Conservation (phyloP, 2,113 vertebrate species). For the Oostethus manadensis region DNA sequence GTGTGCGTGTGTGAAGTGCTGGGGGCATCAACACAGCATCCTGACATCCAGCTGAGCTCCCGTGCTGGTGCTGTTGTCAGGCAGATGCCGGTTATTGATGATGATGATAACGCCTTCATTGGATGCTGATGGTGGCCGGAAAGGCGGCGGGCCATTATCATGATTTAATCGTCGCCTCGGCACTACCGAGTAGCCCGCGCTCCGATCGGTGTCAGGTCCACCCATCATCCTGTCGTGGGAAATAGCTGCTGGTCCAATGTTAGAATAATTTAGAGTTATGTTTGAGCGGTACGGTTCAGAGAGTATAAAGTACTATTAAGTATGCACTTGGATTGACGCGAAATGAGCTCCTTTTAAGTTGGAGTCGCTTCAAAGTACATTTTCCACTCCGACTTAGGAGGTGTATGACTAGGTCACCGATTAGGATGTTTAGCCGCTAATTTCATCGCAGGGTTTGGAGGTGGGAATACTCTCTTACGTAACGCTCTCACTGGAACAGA, state of each 20-base stretch:
- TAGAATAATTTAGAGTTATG: conserved; percentile 58
- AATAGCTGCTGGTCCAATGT: conserved; percentile 54
- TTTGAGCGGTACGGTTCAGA: conserved; percentile 31
- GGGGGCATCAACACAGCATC: not conserved
- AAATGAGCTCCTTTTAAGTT: conserved; percentile 45
- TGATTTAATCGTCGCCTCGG: conserved; percentile 60
- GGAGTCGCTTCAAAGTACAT: conserved; percentile 4
- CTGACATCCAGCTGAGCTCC: conserved; percentile 21
- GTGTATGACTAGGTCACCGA: not conserved
- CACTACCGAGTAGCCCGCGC: conserved; percentile 41
- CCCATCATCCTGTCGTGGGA: conserved; percentile 65
- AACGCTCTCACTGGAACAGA: conserved; percentile 66
- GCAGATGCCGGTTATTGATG: conserved; percentile 58
- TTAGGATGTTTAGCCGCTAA: conserved; percentile 8
- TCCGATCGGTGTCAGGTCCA: conserved; percentile 57
- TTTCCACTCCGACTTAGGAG: not conserved
- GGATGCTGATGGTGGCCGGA: conserved; percentile 49
- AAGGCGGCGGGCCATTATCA: conserved; percentile 55
- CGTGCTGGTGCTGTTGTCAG: conserved; percentile 50
- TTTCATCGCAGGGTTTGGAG: conserved; percentile 34
- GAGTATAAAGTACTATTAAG: conserved; percentile 39
- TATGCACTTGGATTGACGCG: conserved; percentile 36
- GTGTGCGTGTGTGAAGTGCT: not conserved
- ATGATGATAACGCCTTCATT: conserved; percentile 50
- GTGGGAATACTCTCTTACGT: conserved; percentile 56